Evolutionary conservation across 2,888 invertebrate genomes (phyloP).

Genomic region (Ennomos erosarius): DNA sequence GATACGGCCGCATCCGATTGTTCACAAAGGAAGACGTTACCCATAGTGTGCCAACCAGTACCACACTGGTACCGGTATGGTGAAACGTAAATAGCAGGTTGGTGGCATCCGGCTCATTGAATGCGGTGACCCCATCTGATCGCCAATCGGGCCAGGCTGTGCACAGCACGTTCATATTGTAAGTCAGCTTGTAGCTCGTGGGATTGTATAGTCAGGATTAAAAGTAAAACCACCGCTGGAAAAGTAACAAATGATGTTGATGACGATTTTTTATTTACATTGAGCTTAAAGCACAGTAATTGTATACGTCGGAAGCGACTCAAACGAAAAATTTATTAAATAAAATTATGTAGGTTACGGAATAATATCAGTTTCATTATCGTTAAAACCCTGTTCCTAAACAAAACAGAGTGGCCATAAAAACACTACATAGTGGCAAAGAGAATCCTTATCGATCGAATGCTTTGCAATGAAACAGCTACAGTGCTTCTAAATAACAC

Average conservation of each 20-base stretch:
- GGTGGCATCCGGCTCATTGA: constrained; percentile 83
- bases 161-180: constrained; percentile 57
- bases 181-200: constrained; percentile 41
- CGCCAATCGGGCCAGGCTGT: constrained; percentile 59
- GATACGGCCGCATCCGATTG: constrained; percentile 11
- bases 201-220: constrained; percentile 35
- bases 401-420: constrained; percentile 6
- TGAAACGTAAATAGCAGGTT: constrained; percentile 83
- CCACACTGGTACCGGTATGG: constrained; percentile 59
- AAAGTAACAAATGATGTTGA: not conserved
- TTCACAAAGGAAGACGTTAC: constrained; percentile 63
- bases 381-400: not conserved
- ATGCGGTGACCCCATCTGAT: constrained; percentile 85
- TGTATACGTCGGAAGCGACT: too few relatives aligned
- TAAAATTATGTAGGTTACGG: not conserved
- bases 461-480: constrained; percentile 40
- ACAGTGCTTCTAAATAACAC: constrained; percentile 42
- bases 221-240: constrained; percentile 6
- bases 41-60: constrained; percentile 81
- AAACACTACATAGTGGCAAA: constrained; percentile 24
- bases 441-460: constrained; percentile 40
- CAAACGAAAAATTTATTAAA: not conserved
- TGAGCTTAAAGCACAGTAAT: too few relatives aligned
- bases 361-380: constrained; percentile 1
- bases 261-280: too few relatives aligned